Percentiles rank a stretch among this genome's conserved stretches.
phyloP scores from a whole-genome alignment of 2,797 vertebrate genomes.

The Echeneis naucrates region DNA sequence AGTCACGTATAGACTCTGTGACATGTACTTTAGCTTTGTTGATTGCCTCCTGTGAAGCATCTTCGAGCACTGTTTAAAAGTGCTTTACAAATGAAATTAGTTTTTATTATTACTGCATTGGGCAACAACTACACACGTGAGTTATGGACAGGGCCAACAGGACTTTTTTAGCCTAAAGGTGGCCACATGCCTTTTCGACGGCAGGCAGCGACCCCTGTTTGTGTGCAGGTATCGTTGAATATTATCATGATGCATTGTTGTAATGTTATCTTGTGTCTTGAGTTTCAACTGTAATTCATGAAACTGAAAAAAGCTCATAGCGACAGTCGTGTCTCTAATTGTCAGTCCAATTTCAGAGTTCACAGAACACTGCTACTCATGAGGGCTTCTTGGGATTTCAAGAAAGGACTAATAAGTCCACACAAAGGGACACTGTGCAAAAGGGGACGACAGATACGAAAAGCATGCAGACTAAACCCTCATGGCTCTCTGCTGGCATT shows the following conservation, averaged over 20 bases:
- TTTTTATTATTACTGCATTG: slow-evolving; percentile 6
- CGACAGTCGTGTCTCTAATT: slow-evolving; percentile 35
- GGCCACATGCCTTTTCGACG: slow-evolving; percentile 21
- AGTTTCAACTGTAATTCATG: slow-evolving; percentile 32
- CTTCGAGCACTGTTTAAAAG: too few species aligned
- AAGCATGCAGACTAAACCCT: slow-evolving; percentile 58
- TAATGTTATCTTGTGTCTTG: slow-evolving; percentile 29
- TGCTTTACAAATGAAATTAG: too few species aligned
- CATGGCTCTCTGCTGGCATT: slow-evolving; percentile 59
- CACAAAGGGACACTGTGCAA: slow-evolving; percentile 71
- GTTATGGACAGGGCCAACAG: not conserved
- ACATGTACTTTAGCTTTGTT: too few species aligned
- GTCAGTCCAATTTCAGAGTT: slow-evolving; percentile 60
- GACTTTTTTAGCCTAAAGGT: slow-evolving; percentile 23
- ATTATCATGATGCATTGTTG: slow-evolving; percentile 4
- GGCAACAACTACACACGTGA: not conserved
- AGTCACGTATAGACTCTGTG: not conserved
- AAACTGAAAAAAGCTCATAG: slow-evolving; percentile 29
- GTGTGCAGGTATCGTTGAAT: slow-evolving; percentile 14
- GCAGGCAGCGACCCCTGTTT: slow-evolving; percentile 18
- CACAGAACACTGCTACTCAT: slow-evolving; percentile 58
- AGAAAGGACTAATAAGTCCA: slow-evolving; percentile 60
- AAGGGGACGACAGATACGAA: slow-evolving; percentile 68
- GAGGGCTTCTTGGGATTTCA: slow-evolving; percentile 69
- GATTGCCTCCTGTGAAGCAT: too few species aligned